These are phyloP conservation scores for Nasonia giraulti DNA, from an alignment of 1,140 invertebrate species.

Conservation along the genomic window DNA sequence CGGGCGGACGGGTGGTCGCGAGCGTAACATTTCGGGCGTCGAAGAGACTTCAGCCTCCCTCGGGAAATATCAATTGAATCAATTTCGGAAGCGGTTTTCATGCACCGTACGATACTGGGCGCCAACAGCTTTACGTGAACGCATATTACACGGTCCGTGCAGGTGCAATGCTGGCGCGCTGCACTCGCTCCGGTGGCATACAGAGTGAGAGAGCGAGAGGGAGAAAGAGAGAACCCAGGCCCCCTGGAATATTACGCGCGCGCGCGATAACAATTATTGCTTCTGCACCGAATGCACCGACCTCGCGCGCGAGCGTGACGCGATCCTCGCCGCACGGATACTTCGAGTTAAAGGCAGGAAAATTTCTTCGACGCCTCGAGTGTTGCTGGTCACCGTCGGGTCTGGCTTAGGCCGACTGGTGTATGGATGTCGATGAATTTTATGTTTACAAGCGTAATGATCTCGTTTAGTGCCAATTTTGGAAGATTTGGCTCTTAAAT, in stretches of 20 bases:
- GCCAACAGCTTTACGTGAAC: slow-evolving; percentile 47
- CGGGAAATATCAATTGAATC: slow-evolving; percentile 63
- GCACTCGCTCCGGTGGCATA: not conserved
- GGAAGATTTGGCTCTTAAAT: no score
- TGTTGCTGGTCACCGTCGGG: not conserved
- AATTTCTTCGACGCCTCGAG: not conserved
- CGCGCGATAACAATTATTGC: slow-evolving; percentile 57
- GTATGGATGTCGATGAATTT: no score
- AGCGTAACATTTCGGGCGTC: not conserved
- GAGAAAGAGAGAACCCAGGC: not conserved
- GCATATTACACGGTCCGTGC: slow-evolving; percentile 55
- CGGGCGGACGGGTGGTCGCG: slow-evolving; percentile 8
- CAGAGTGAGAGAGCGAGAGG: not conserved
- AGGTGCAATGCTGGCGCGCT: not conserved
- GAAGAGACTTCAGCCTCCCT: slow-evolving; percentile 51
- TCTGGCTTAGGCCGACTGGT: not conserved
- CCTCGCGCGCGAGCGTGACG: slow-evolving; percentile 28
- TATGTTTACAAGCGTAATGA: no score
- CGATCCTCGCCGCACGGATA: slow-evolving; percentile 3
- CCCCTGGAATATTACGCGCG: slow-evolving; percentile 56
- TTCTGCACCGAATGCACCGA: slow-evolving; percentile 21
- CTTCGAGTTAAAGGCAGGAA: not conserved
- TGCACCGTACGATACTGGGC: slow-evolving; percentile 51
- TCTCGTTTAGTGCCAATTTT: no score
- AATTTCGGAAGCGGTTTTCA: slow-evolving; percentile 63